A percentile compares a stretch with the other conserved stretches of the same genome.
Evolutionary conservation across 2,797 vertebrate genomes (phyloP).

Genomic region (Rhabdomys pumilio): DNA sequence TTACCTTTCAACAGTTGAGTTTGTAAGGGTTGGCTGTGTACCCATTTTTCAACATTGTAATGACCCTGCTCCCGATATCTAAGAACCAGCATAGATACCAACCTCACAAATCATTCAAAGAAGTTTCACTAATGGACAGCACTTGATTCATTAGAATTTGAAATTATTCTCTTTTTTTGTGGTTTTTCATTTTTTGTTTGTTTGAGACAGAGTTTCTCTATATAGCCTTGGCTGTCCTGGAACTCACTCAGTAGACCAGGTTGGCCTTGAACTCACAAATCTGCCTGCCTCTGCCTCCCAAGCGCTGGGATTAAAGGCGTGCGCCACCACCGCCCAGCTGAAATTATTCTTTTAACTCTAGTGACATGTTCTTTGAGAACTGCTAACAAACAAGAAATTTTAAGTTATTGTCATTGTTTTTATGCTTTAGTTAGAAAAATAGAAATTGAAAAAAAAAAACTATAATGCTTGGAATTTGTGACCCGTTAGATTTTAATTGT

Average conservation of each 20-base stretch:
- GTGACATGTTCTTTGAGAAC: not conserved
- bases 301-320: too few relatives aligned
- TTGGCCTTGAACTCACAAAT: too few relatives aligned
- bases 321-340: too few relatives aligned
- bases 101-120: not conserved
- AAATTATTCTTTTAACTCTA: not conserved
- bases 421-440: not conserved
- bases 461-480: not conserved
- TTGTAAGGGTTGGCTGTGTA: not conserved
- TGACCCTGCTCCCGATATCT: accelerated
- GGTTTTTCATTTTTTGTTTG: too few relatives aligned
- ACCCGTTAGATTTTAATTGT: slow-evolving; percentile 13
- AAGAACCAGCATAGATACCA: not conserved
- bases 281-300: too few relatives aligned
- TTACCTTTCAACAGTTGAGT: not conserved
- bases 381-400: not conserved
- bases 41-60: not conserved
- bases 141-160: not conserved
- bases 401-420: not conserved
- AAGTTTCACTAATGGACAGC: not conserved
- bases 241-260: too few relatives aligned
- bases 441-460: not conserved
- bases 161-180: not conserved
- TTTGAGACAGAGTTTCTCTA: too few relatives aligned
- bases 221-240: too few relatives aligned